phyloP scores from a whole-genome alignment of 2,113 vertebrate genomes.

The Cardinalis cardinalis region DNA sequence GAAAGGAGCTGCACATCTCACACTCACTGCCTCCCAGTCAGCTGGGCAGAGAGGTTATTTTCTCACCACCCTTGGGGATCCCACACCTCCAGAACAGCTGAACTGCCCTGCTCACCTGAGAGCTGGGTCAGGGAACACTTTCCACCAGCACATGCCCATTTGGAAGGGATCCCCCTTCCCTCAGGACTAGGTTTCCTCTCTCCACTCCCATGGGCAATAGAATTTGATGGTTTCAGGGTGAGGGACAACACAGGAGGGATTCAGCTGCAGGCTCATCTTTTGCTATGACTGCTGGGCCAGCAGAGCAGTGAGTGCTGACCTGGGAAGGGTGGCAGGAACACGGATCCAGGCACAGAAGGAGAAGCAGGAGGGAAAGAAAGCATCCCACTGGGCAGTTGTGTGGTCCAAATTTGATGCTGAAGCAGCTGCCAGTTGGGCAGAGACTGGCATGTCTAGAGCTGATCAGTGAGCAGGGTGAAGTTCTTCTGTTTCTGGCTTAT shows the following conservation, averaged over 20 bases:
- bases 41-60: neutral
- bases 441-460: neutral
- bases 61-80: neutral
- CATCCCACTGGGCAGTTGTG: neutral
- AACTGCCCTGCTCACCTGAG: neutral
- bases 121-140: neutral
- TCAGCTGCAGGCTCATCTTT: neutral
- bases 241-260: neutral
- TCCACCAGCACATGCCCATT: neutral
- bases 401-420: neutral
- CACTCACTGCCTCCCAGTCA: neutral
- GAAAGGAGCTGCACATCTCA: neutral
- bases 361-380: neutral
- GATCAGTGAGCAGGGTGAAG: neutral
- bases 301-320: neutral
- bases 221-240: neutral
- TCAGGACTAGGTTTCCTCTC: neutral
- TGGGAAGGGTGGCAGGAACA: neutral
- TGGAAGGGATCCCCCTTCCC: neutral
- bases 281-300: neutral
- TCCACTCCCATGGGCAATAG: rapidly evolving
- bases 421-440: neutral
- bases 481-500: neutral
- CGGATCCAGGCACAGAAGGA: neutral
- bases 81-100: neutral